Percentiles rank a stretch among this genome's conserved stretches.
Evolutionary conservation across 2,888 invertebrate genomes (phyloP).

Genomic region (Diaphora mendica): DNA sequence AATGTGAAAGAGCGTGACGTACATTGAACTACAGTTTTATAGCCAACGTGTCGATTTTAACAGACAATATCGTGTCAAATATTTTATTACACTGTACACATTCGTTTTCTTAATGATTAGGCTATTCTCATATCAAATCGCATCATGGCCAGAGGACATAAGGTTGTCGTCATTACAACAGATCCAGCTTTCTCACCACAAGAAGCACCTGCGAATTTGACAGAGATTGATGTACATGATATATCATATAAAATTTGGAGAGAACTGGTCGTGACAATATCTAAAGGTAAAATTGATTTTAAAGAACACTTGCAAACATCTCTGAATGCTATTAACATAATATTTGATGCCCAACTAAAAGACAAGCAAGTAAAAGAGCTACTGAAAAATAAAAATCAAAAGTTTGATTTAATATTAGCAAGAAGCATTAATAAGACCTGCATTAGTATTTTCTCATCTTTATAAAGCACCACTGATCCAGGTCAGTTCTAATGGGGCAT

Average conservation of each 20-base stretch:
- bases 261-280: conserved; percentile 16
- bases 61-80: too few species aligned
- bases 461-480: conserved; percentile 22
- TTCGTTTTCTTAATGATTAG: too few species aligned
- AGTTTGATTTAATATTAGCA: conserved; percentile 55
- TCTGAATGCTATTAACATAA: conserved; percentile 19
- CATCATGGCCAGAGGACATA: not conserved
- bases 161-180: conserved; percentile 12
- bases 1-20: too few species aligned
- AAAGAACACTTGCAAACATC: conserved; percentile 26
- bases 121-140: too few species aligned
- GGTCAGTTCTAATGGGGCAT: not conserved
- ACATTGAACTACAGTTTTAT: too few species aligned
- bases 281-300: conserved; percentile 32
- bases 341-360: conserved; percentile 31
- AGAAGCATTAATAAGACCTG: conserved; percentile 54
- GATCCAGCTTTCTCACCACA: conserved; percentile 55
- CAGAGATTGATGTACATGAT: conserved; percentile 65
- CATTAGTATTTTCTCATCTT: conserved; percentile 52
- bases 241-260: conserved; percentile 38
- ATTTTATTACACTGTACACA: too few species aligned
- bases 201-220: conserved; percentile 57
- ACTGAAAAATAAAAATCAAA: conserved; percentile 16
- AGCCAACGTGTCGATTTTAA: too few species aligned
- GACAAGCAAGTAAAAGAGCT: conserved; percentile 16